Evolutionary conservation across 92 coral and sea anemone genomes (phyloP).

Genomic region (Porites lobata): DNA sequence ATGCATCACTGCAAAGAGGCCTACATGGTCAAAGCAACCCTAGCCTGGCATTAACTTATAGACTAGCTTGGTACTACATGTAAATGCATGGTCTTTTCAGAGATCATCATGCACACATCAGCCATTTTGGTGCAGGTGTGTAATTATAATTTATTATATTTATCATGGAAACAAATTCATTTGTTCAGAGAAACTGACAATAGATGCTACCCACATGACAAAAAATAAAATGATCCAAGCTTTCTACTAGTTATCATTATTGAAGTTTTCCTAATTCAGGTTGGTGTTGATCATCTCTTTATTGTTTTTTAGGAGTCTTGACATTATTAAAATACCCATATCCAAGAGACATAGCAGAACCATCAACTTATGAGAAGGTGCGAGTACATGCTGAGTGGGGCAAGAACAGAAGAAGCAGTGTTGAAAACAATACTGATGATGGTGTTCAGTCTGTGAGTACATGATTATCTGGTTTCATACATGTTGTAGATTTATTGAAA

Average conservation of each 20-base stretch:
- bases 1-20: too few species aligned
- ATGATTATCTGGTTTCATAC: background rate
- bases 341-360: conserved; percentile 97
- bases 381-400: conserved; percentile 99
- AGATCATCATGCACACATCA: too few species aligned
- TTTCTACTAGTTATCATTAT: too few species aligned
- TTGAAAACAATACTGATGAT: conserved; percentile 53
- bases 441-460: conserved; percentile 82
- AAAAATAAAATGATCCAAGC: background rate
- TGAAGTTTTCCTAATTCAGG: background rate
- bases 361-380: conserved; percentile 91
- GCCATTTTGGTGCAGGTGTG: too few species aligned
- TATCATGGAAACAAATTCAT: too few species aligned
- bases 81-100: too few species aligned
- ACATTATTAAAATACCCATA: conserved; percentile 97
- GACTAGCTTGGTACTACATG: too few species aligned
- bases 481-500: background rate
- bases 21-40: too few species aligned
- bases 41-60: too few species aligned
- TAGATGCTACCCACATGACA: too few species aligned
- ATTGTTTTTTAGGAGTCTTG: conserved; percentile 77
- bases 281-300: background rate
- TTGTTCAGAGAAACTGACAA: too few species aligned
- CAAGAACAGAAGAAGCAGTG: conserved; percentile 75
- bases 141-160: too few species aligned